Evolutionary conservation across 2,888 invertebrate species (phyloP).

Genomic region (Nomada goodeniana): DNA sequence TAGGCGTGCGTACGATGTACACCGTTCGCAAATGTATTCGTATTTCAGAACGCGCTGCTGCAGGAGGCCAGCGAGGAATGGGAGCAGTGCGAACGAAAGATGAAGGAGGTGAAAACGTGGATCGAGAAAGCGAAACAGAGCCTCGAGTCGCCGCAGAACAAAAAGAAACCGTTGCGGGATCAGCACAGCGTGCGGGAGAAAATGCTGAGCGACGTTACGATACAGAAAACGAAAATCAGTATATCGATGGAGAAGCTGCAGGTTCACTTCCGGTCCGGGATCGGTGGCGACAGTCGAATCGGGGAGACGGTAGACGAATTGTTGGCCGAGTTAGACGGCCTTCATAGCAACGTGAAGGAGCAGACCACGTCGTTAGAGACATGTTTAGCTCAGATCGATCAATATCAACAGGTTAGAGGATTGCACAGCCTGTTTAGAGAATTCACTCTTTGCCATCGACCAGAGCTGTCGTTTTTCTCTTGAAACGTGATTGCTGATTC

Average conservation of each 20-base stretch:
- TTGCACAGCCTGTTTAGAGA: neutral
- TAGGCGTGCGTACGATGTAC: slow-evolving; percentile 8
- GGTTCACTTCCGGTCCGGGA: slow-evolving; percentile 95
- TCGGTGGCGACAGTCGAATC: slow-evolving; percentile 92
- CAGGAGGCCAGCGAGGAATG: slow-evolving; percentile 97
- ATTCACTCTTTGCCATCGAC: neutral
- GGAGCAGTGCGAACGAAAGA: slow-evolving; percentile 97
- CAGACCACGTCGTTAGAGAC: slow-evolving; percentile 89
- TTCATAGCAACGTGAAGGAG: slow-evolving; percentile 87
- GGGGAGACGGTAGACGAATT: slow-evolving; percentile 90
- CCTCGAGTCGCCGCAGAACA: slow-evolving; percentile 92
- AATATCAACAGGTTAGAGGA: slow-evolving; percentile 89
- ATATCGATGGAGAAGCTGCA: slow-evolving; percentile 96
- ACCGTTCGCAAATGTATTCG: slow-evolving; percentile 16
- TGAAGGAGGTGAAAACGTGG: slow-evolving; percentile 95
- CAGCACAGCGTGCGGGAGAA: slow-evolving; percentile 94
- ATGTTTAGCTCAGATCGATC: slow-evolving; percentile 93
- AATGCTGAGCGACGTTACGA: slow-evolving; percentile 93
- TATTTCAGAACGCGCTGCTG: slow-evolving; percentile 90
- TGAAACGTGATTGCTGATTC: slow-evolving; percentile 39
- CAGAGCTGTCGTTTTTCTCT: slow-evolving; percentile 38
- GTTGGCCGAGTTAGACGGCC: slow-evolving; percentile 88
- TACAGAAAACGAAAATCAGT: slow-evolving; percentile 95
- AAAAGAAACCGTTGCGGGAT: slow-evolving; percentile 94
- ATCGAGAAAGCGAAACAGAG: slow-evolving; percentile 93